phyloP scores from a whole-genome alignment of 2,888 invertebrate genomes.

The Miltochrista miniata region DNA sequence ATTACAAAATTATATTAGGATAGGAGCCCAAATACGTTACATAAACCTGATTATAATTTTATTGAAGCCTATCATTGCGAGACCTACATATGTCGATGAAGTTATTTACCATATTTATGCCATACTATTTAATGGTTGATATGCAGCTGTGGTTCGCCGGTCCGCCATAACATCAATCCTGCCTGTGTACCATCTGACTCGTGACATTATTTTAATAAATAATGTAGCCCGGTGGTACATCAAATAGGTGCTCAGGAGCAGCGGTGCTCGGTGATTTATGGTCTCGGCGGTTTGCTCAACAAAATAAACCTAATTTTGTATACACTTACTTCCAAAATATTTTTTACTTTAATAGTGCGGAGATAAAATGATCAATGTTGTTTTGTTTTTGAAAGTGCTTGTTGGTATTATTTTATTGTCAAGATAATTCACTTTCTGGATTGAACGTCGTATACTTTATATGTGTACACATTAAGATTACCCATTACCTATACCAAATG shows the following conservation, averaged over 20 bases:
- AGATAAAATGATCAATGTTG: constrained; percentile 30
- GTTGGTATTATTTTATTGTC: constrained; percentile 1
- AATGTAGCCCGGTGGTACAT: constrained; percentile 63
- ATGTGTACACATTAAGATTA: no score
- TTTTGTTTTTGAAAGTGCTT: constrained; percentile 28
- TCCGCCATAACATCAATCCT: constrained; percentile 19
- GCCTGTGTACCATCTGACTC: constrained; percentile 41
- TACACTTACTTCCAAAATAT: constrained; percentile 33
- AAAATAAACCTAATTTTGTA: constrained; percentile 53
- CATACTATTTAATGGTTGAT: constrained; percentile 26
- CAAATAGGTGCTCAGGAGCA: constrained; percentile 66
- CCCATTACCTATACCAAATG: no score
- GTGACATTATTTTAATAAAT: constrained; percentile 57
- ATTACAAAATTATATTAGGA: not conserved
- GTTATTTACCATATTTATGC: constrained; percentile 23
- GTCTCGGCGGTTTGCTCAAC: constrained; percentile 28
- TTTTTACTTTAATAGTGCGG: constrained; percentile 30
- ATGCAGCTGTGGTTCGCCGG: constrained; percentile 22
- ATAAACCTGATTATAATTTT: constrained; percentile 6
- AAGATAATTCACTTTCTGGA: constrained; percentile 1
- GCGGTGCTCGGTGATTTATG: constrained; percentile 62
- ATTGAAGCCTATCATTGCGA: constrained; percentile 20
- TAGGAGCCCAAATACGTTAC: not conserved
- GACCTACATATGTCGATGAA: constrained; percentile 16
- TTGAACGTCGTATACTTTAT: not conserved